Evolutionary conservation across 2,888 invertebrate species (phyloP), one percentile per base, ranked within the genome.

Genomic region (Lysandra bellargus): DNA sequence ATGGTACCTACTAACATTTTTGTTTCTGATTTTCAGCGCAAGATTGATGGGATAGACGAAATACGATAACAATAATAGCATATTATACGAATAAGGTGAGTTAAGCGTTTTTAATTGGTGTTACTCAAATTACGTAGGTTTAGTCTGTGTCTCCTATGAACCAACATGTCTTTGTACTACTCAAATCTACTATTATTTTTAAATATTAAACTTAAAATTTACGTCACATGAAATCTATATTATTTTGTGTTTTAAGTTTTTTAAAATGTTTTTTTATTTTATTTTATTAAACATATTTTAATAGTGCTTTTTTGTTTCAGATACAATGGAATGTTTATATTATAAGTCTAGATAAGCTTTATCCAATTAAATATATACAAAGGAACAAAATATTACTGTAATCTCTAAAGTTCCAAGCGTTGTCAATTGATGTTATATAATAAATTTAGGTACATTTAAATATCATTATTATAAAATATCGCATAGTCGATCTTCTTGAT

Each of bases 381-480:
- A 82, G 81, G 81, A 79, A 80, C 80, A 80, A 78, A 76, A n/a
- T n/a, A n/a, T 79, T 79, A 79, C 80, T 81, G 78, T 82, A 81
- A 81, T 83, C 82, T 83, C 81, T 83, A 76, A 81, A 83, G 83
- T 82, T 83, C 82, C 81, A 81, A 81, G 80, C 78, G 80, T 57
- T 83, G 82, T 85, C 84, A 83, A 84, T 85, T 84, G 81, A 82
- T 83, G 77, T 82, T 74, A 57, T 40, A 44, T 69, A 60, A 17
- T 74, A 44, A 44, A 79, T 80, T 75, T 79, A 80, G 80, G 73
- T 78, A 73, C 76, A 78, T 83, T 82, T 81, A 17, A 57, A 17
- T 57, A 79, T 81, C 81, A 64, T 73, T 30, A 79, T 80, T 74
- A 81, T 72, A 73, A 81, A 78, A 79, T 80, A 78, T 80, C 33